phyloP scores from a whole-genome alignment of 2,113 vertebrate genomes.

The Centropristis striata region DNA sequence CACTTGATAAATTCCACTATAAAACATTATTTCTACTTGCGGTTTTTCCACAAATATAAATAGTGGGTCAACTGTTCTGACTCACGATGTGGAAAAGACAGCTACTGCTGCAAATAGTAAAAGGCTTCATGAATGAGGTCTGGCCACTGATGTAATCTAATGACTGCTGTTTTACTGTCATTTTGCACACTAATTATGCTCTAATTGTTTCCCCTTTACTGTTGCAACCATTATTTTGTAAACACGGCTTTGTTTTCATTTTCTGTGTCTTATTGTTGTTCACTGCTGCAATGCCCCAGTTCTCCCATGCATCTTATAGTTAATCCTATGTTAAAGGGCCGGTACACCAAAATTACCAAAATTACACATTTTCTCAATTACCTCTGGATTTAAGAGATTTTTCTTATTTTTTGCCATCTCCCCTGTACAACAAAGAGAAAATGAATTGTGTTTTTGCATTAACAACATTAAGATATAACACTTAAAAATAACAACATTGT shows the following conservation, averaged over 20 bases:
- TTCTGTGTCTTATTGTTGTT: background rate
- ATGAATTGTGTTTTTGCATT: background rate
- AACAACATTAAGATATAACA: background rate
- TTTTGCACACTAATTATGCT: constrained; percentile 50
- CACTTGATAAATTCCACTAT: constrained; percentile 66
- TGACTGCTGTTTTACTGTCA: constrained; percentile 49
- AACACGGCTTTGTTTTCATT: constrained; percentile 9
- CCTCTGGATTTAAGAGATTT: background rate
- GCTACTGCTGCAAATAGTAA: constrained; percentile 51
- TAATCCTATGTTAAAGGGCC: background rate
- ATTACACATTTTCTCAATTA: background rate
- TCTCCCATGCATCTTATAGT: background rate
- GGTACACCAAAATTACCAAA: background rate
- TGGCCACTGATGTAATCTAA: constrained; percentile 58
- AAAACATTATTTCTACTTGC: constrained; percentile 62
- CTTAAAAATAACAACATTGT: background rate
- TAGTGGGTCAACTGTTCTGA: constrained; percentile 62
- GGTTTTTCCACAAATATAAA: constrained; percentile 59
- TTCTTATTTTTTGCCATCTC: background rate
- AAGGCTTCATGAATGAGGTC: constrained; percentile 56
- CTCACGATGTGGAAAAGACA: constrained; percentile 69
- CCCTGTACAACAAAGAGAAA: background rate
- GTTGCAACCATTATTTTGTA: constrained; percentile 15
- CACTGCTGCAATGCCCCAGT: background rate
- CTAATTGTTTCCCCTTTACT: constrained; percentile 59